Conservation (phyloP, 2,113 vertebrate genomes). For the Acrocephalus arundinaceus region DNA sequence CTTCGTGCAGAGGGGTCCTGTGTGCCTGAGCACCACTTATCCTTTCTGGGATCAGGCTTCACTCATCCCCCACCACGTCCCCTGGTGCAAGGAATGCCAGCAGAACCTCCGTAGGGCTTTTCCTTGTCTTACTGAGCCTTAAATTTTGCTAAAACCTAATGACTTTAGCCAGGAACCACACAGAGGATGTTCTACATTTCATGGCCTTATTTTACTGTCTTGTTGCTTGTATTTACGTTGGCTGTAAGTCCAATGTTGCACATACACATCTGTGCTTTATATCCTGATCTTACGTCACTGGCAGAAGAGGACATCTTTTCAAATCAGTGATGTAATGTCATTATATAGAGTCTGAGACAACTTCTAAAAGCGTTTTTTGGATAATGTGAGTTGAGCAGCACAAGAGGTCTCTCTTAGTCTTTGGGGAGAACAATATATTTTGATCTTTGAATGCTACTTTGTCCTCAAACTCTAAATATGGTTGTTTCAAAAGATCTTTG, state of each 20-base stretch:
- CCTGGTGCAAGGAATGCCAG: background rate
- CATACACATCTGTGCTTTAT: rapidly evolving
- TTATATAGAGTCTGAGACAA: background rate
- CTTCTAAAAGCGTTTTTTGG: background rate
- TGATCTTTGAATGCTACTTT: background rate
- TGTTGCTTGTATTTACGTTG: background rate
- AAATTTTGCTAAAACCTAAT: background rate
- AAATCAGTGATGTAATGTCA: background rate
- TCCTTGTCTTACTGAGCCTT: background rate
- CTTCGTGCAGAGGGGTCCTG: background rate
- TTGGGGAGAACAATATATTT: background rate
- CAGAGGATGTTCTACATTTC: background rate
- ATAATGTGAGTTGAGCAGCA: background rate
- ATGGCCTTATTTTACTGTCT: background rate
- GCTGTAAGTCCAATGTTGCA: background rate
- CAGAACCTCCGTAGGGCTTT: background rate
- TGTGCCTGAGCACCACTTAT: background rate
- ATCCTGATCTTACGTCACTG: rapidly evolving
- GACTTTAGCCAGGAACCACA: background rate
- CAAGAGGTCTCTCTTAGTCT: background rate
- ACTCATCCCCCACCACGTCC: rapidly evolving
- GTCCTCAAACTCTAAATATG: background rate
- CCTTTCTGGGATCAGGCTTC: background rate
- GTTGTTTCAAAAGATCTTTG: background rate
- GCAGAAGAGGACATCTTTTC: background rate